A percentile compares a stretch with the other conserved stretches of the same genome.
Conservation (phyloP, 2,888 invertebrate species). For the Patella ulyssiponensis region DNA sequence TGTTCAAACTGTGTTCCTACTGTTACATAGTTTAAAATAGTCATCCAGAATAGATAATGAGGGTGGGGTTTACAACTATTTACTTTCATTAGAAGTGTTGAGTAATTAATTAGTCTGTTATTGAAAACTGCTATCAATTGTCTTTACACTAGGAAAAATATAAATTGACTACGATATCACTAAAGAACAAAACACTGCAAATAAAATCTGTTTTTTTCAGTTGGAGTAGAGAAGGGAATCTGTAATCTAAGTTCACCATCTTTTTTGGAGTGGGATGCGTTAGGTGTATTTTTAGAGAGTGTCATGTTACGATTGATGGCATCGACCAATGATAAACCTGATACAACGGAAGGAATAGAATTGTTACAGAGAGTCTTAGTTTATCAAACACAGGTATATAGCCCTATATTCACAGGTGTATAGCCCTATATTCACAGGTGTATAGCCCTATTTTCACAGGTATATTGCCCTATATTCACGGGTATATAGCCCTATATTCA, state of each 20-base stretch:
- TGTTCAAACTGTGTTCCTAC: too few species aligned
- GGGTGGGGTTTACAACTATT: too few species aligned
- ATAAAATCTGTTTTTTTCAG: constrained; percentile 9
- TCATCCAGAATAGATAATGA: too few species aligned
- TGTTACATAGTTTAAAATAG: too few species aligned
- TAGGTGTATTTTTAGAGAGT: constrained; percentile 79
- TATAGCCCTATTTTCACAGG: too few species aligned
- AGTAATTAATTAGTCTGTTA: too few species aligned
- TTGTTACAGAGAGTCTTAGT: constrained; percentile 85
- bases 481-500: too few species aligned
- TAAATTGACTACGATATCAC: background rate
- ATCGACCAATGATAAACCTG: constrained; percentile 77
- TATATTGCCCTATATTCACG: too few species aligned
- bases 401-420: too few species aligned
- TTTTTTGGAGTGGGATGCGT: constrained; percentile 78
- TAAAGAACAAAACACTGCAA: background rate
- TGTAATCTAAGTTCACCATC: constrained; percentile 74
- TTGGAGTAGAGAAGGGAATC: constrained; percentile 70
- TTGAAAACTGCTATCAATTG: background rate
- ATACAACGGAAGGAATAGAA: constrained; percentile 82
- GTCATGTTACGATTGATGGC: constrained; percentile 83
- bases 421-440: too few species aligned
- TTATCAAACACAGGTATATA: constrained; percentile 78
- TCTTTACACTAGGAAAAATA: background rate
- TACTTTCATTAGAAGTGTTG: too few species aligned